These are phyloP conservation scores for Cryptus armator DNA, from an alignment of 2,888 invertebrate species.

Conservation along the genomic window DNA sequence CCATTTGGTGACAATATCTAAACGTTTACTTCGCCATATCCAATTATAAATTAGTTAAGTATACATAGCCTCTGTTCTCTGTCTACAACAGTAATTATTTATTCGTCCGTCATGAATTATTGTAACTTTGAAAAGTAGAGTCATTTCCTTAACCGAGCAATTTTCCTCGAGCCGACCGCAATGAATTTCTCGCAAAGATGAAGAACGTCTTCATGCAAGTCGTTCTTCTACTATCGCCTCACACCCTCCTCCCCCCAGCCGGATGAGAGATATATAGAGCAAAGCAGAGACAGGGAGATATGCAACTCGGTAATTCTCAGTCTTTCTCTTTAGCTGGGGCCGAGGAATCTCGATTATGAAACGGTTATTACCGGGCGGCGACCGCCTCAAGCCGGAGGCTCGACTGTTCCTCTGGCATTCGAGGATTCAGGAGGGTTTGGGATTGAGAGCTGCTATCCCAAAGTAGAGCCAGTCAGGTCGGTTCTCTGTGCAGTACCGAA, in stretches of 20 bases:
- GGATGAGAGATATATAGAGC: neutral
- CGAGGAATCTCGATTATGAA: constrained; percentile 69
- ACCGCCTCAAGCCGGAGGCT: constrained; percentile 49
- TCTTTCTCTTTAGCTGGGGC: constrained; percentile 52
- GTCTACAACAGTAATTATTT: too few relatives aligned
- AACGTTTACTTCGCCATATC: too few relatives aligned
- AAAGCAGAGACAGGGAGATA: constrained; percentile 5
- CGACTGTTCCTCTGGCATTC: constrained; percentile 56
- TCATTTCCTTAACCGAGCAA: constrained; percentile 1
- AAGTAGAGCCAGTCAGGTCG: constrained; percentile 41
- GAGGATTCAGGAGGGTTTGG: constrained; percentile 39
- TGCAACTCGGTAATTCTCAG: constrained; percentile 54
- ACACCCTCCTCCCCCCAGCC: neutral
- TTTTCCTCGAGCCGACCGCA: neutral
- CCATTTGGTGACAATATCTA: too few relatives aligned
- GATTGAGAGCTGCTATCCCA: constrained; percentile 51
- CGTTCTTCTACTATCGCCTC: too few relatives aligned
- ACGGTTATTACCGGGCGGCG: constrained; percentile 58
- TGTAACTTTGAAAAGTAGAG: neutral
- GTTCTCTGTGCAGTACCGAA: constrained; percentile 47
- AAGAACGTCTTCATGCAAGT: constrained; percentile 2
- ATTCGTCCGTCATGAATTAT: neutral
- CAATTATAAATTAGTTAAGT: too few relatives aligned
- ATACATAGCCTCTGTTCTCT: too few relatives aligned
- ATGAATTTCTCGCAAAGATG: constrained; percentile 14